These are phyloP conservation scores for Ctenopoma multispine DNA, from an alignment of 2,797 vertebrate genomes.

Conservation along the genomic window DNA sequence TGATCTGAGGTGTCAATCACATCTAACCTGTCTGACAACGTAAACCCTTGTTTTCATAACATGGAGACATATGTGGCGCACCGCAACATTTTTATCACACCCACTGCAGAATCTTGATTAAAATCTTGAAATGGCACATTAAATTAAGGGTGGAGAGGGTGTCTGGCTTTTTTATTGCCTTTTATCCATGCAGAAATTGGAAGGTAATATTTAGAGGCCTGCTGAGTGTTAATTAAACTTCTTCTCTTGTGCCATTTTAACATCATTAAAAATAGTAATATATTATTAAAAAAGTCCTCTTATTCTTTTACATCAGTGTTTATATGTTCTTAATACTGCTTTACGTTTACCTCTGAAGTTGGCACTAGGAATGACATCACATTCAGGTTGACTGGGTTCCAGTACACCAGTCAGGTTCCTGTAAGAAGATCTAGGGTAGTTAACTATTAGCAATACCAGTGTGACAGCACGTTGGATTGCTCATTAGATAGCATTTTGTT, in stretches of 20 bases:
- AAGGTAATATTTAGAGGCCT: background rate
- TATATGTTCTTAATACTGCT: too few species aligned
- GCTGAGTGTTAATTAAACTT: background rate
- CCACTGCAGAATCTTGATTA: background rate
- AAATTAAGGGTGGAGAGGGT: background rate
- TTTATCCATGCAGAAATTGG: background rate
- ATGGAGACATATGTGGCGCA: background rate
- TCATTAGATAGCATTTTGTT: too few species aligned
- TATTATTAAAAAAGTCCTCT: too few species aligned
- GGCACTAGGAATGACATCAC: too few species aligned
- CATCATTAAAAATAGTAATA: background rate
- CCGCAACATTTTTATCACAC: background rate
- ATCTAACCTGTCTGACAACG: slow-evolving; percentile 35
- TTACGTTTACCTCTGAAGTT: too few species aligned
- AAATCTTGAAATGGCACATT: slow-evolving; percentile 8
- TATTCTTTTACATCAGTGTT: too few species aligned
- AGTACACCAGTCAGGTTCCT: too few species aligned
- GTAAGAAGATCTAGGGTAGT: too few species aligned
- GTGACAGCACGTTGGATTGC: too few species aligned
- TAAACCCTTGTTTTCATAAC: slow-evolving; percentile 15
- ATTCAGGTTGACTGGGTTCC: too few species aligned
- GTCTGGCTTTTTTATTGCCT: background rate
- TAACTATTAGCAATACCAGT: too few species aligned
- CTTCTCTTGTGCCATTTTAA: background rate
- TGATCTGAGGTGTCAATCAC: slow-evolving; percentile 24